Conservation (phyloP, 2,888 invertebrate species). For the Nymphalis c-album region DNA sequence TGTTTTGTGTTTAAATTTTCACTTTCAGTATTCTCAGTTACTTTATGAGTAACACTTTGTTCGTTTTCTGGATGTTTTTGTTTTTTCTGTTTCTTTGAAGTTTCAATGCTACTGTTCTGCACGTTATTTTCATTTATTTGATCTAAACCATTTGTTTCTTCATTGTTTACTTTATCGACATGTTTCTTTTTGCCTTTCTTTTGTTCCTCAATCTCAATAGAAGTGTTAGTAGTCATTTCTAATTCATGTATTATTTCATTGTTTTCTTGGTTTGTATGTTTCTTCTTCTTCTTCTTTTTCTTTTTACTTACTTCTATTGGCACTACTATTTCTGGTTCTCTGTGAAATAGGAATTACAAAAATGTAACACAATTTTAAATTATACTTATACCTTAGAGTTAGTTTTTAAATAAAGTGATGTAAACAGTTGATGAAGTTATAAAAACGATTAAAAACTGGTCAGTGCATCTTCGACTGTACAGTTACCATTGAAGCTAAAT, state of each 20-base stretch:
- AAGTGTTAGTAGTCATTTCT: slow-evolving; percentile 23
- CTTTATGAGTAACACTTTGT: background rate
- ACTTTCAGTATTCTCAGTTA: slow-evolving; percentile 29
- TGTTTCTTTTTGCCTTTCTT: slow-evolving; percentile 30
- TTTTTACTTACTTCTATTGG: slow-evolving; percentile 60
- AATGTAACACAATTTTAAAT: background rate
- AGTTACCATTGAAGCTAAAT: too few species aligned
- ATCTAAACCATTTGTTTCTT: slow-evolving; percentile 39
- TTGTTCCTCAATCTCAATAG: slow-evolving; percentile 39
- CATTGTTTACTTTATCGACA: slow-evolving; percentile 36
- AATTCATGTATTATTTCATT: slow-evolving; percentile 25
- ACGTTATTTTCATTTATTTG: slow-evolving; percentile 28
- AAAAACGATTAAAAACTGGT: too few species aligned
- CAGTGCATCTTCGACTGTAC: too few species aligned
- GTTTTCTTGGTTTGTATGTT: slow-evolving; percentile 64
- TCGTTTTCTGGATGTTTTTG: slow-evolving; percentile 20
- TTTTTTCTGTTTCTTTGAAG: slow-evolving; percentile 40
- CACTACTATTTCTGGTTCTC: slow-evolving; percentile 65
- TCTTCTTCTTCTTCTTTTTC: slow-evolving; percentile 70
- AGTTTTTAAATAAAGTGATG: too few species aligned
- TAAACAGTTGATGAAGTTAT: too few species aligned
- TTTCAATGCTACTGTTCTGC: slow-evolving; percentile 16
- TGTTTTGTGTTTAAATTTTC: slow-evolving; percentile 10
- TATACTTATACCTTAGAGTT: too few species aligned
- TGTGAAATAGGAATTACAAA: slow-evolving; percentile 39